Evolutionary conservation across 2,113 vertebrate species (phyloP).

Genomic region (Caranx ignobilis): DNA sequence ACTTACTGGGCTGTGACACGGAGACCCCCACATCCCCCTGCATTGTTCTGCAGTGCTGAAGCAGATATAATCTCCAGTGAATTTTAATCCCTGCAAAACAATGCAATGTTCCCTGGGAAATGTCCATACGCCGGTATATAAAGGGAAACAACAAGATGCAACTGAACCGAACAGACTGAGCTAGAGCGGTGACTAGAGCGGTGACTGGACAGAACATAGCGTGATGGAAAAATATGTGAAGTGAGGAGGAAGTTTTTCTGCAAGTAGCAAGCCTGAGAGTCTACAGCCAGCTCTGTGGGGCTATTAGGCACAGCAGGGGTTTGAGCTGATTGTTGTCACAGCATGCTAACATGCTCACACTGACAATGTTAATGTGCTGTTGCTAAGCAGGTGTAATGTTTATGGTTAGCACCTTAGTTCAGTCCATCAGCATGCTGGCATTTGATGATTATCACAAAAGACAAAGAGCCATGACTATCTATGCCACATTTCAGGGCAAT

Average conservation of each 20-base stretch:
- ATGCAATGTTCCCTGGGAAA: constrained; percentile 74
- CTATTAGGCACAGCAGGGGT: neutral
- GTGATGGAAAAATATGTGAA: neutral
- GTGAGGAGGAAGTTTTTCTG: constrained; percentile 12
- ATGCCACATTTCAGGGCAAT: neutral
- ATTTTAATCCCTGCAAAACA: constrained; percentile 82
- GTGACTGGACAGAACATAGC: neutral
- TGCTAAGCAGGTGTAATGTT: neutral
- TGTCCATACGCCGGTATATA: constrained; percentile 35
- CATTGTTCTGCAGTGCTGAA: constrained; percentile 79
- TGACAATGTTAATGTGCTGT: neutral
- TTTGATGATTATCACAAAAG: too few relatives aligned
- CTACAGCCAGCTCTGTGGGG: neutral
- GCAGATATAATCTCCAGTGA: constrained; percentile 82
- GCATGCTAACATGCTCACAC: neutral
- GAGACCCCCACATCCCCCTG: constrained; percentile 48
- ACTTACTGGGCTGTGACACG: constrained; percentile 56
- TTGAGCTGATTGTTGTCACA: neutral
- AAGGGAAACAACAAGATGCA: constrained; percentile 61
- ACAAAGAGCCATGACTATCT: neutral
- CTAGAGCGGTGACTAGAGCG: neutral
- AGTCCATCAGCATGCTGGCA: neutral
- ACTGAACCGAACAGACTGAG: constrained; percentile 29
- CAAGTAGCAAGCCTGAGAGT: neutral
- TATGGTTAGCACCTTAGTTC: neutral